phyloP scores from a whole-genome alignment of 2,888 invertebrate species.

The Caenorhabditis auriculariae region DNA sequence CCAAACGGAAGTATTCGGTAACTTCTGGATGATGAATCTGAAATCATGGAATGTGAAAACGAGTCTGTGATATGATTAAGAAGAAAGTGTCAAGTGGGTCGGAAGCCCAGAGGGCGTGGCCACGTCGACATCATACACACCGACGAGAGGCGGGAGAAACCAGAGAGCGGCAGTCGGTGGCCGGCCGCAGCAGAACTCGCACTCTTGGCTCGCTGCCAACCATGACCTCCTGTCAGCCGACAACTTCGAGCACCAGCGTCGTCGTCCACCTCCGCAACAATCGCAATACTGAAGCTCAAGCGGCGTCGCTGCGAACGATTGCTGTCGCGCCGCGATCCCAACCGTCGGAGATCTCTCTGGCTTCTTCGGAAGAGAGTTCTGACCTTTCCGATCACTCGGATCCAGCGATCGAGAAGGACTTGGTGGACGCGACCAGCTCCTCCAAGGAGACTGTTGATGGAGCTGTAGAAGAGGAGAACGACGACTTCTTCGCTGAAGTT shows the following conservation, averaged over 20 bases:
- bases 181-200: not conserved
- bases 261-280: constrained; percentile 26
- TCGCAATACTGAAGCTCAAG: not conserved
- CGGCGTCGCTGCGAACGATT: constrained; percentile 1
- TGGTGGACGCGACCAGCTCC: constrained; percentile 9
- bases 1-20: too few species aligned
- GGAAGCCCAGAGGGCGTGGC: too few species aligned
- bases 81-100: too few species aligned
- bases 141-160: too few species aligned
- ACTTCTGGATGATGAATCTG: too few species aligned
- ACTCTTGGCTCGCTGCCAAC: not conserved
- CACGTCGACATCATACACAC: too few species aligned
- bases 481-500: constrained; percentile 21
- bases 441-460: constrained; percentile 25
- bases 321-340: not conserved
- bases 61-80: too few species aligned
- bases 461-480: constrained; percentile 19
- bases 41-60: too few species aligned
- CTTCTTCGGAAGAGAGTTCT: constrained; percentile 41
- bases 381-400: constrained; percentile 26
- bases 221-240: not conserved
- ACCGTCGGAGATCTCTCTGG: constrained; percentile 31
- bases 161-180: too few species aligned
- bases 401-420: constrained; percentile 10
- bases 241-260: constrained; percentile 23